Conservation (phyloP, 2,888 invertebrate genomes). For the Nudaria mundana region DNA sequence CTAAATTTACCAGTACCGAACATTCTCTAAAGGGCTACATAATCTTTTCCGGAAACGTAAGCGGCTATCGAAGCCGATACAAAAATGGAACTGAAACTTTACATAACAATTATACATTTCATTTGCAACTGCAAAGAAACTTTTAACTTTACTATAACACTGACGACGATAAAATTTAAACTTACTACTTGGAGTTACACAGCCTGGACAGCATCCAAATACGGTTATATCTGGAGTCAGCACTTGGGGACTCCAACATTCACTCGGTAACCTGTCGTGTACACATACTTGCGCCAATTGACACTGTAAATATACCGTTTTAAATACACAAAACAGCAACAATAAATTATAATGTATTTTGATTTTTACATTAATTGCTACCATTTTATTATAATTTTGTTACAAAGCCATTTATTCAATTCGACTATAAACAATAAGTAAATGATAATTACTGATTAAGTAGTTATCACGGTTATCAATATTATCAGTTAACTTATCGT, state of each 20-base stretch:
- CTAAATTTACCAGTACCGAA: constrained; percentile 26
- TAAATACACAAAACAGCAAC: constrained; percentile 22
- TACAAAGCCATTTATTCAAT: constrained; percentile 17
- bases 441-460: constrained; percentile 43
- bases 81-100: constrained; percentile 33
- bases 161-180: not conserved
- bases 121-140: too few relatives aligned
- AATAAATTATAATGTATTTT: constrained; percentile 23
- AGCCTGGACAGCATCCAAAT: constrained; percentile 71
- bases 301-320: constrained; percentile 44
- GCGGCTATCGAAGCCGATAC: constrained; percentile 39
- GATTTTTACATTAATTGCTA: constrained; percentile 19
- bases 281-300: constrained; percentile 56
- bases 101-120: too few relatives aligned
- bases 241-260: constrained; percentile 45
- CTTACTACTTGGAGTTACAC: constrained; percentile 39
- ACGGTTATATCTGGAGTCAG: constrained; percentile 48
- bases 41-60: constrained; percentile 49
- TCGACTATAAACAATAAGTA: constrained; percentile 38
- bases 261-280: constrained; percentile 50
- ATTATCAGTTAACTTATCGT: constrained; percentile 49
- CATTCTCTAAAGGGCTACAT: constrained; percentile 48
- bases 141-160: too few relatives aligned
- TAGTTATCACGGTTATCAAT: constrained; percentile 32
- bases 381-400: constrained; percentile 10